A percentile compares a stretch with the other conserved stretches of the same genome.
These are phyloP conservation scores for Pedionomus torquatus DNA, from an alignment of 2,113 vertebrate genomes.

Conservation along the genomic window DNA sequence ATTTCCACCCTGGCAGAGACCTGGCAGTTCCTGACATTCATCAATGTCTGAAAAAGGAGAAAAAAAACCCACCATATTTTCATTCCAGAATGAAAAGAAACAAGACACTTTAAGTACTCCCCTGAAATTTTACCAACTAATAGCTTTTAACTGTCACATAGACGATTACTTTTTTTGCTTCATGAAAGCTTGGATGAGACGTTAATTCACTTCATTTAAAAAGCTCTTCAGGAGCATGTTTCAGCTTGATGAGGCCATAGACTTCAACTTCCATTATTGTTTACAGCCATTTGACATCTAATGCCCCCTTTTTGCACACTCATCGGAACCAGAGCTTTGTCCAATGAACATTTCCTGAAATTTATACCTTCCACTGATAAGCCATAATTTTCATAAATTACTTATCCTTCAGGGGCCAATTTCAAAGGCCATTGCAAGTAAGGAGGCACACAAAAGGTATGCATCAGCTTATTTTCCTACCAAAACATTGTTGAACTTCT, in stretches of 20 bases:
- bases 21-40: slow-evolving; percentile 86
- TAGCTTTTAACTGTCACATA: not conserved
- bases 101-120: not conserved
- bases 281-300: not conserved
- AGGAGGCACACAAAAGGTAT: not conserved
- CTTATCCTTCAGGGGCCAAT: not conserved
- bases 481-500: not conserved
- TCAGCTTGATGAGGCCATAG: not conserved
- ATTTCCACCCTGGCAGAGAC: slow-evolving; percentile 86
- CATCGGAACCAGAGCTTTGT: not conserved
- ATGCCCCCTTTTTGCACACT: not conserved
- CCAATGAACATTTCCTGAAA: not conserved
- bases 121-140: not conserved
- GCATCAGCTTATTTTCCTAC: not conserved
- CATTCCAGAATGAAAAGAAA: not conserved
- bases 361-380: not conserved
- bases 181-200: not conserved
- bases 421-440: not conserved
- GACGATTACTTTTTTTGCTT: not conserved
- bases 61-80: not conserved
- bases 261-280: not conserved
- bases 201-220: not conserved
- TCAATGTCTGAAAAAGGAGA: slow-evolving; percentile 81
- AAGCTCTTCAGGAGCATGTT: not conserved
- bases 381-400: not conserved